A percentile compares a stretch with the other conserved stretches of the same genome.
Evolutionary conservation across 2,888 invertebrate genomes (phyloP).

Genomic region (Hoplodrina blanda): DNA sequence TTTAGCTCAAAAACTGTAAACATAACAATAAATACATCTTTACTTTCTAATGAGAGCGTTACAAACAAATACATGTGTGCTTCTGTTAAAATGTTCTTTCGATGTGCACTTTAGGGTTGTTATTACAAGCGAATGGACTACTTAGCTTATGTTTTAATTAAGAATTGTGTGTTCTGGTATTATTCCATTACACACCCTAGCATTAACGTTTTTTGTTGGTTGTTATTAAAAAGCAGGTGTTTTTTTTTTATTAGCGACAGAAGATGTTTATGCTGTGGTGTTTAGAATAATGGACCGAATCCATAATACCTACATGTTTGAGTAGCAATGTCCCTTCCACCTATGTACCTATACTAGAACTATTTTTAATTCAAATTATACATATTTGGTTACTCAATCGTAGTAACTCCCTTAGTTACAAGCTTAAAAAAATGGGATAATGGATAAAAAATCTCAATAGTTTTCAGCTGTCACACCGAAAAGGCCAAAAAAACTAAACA

Average conservation of each 20-base stretch:
- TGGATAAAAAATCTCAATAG: too few species aligned
- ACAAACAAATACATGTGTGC: constrained; percentile 67
- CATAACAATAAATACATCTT: constrained; percentile 79
- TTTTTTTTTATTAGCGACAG: too few species aligned
- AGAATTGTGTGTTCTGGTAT: neutral
- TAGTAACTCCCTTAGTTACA: neutral
- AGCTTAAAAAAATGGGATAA: too few species aligned
- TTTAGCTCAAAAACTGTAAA: constrained; percentile 80
- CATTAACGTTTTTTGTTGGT: neutral
- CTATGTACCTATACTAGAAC: too few species aligned
- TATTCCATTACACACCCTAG: neutral
- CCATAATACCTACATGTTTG: too few species aligned
- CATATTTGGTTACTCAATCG: neutral
- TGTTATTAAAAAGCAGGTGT: neutral
- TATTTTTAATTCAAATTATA: too few species aligned
- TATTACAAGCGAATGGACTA: constrained; percentile 38
- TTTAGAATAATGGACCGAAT: too few species aligned
- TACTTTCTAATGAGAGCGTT: constrained; percentile 75
- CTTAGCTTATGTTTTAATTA: constrained; percentile 27
- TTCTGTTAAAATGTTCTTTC: constrained; percentile 65
- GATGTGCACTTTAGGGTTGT: constrained; percentile 55
- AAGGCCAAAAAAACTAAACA: too few species aligned
- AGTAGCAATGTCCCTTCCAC: too few species aligned
- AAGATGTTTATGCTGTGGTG: too few species aligned
- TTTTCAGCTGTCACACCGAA: too few species aligned